Conservation (phyloP, 2,797 vertebrate genomes). For the Eremophila alpestris region DNA sequence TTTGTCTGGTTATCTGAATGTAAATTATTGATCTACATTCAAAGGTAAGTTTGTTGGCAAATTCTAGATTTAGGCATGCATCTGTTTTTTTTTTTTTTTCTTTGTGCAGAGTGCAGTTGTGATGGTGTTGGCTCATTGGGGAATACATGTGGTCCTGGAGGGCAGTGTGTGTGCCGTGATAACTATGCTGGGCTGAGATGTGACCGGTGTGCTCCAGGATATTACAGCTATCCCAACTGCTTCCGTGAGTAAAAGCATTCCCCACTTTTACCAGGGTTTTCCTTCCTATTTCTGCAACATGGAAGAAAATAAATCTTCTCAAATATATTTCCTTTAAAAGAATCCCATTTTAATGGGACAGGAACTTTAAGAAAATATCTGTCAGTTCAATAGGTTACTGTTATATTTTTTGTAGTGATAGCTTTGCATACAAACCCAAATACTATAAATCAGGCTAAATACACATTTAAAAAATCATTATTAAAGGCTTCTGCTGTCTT, state of each 20-base stretch:
- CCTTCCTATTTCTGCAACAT: neutral
- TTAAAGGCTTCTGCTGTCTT: neutral
- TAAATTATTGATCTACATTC: neutral
- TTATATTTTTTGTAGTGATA: neutral
- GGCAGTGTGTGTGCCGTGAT: conserved; percentile 75
- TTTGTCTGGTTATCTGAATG: neutral
- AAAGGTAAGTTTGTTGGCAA: neutral
- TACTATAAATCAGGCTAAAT: neutral
- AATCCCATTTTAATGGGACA: neutral
- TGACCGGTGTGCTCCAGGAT: conserved; percentile 75
- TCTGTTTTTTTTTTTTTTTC: neutral
- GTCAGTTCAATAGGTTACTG: neutral
- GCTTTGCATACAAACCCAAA: neutral
- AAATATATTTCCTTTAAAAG: neutral
- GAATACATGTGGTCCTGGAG: conserved; percentile 54
- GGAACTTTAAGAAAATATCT: neutral
- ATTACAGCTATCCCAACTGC: conserved; percentile 80
- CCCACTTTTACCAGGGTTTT: neutral
- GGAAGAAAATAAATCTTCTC: neutral
- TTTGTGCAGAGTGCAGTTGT: conserved; percentile 73
- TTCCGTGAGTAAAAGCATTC: conserved; percentile 64
- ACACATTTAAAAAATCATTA: neutral
- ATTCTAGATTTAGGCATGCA: neutral
- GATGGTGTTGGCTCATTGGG: conserved; percentile 73
- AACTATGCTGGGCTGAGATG: conserved; percentile 76